Percentiles rank a stretch among this genome's conserved stretches.
These are phyloP conservation scores for Orchestia grillus DNA, from an alignment of 1,140 invertebrate species.

Conservation along the genomic window DNA sequence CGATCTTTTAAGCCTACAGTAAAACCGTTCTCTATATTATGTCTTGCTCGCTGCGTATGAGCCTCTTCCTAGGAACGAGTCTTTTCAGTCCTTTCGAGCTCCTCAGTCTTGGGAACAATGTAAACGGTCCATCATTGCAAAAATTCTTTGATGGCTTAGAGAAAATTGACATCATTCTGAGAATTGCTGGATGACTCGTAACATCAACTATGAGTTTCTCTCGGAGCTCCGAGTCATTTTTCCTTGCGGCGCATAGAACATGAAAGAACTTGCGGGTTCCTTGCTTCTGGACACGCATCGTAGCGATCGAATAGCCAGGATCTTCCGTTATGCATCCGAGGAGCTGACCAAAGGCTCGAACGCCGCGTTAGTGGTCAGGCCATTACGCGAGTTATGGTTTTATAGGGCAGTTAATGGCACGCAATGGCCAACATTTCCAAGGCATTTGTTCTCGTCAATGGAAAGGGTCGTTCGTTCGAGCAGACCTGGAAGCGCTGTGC, in stretches of 20 bases:
- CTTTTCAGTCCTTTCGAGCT: not conserved
- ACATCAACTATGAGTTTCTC: not conserved
- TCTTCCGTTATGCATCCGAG: conserved; percentile 32
- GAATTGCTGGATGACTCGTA: not conserved
- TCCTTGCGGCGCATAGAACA: not conserved
- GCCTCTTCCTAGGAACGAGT: not conserved
- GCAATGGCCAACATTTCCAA: conserved; percentile 8
- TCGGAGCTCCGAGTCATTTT: not conserved
- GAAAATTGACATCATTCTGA: not conserved
- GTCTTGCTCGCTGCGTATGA: not conserved
- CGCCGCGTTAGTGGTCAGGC: conserved; percentile 35
- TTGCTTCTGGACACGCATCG: not conserved
- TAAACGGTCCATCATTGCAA: not conserved
- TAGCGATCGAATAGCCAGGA: not conserved
- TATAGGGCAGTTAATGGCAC: conserved; percentile 5
- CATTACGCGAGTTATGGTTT: conserved; percentile 39
- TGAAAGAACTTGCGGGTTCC: not conserved
- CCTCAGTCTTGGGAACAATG: not conserved
- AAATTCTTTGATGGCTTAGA: not conserved
- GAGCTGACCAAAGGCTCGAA: not conserved
- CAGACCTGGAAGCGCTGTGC: not conserved
- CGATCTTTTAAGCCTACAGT: not conserved
- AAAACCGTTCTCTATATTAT: not conserved
- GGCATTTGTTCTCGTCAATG: conserved; percentile 49
- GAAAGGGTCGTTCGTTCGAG: conserved; percentile 33